Percentiles rank a stretch among this genome's conserved stretches.
phyloP scores from a whole-genome alignment of 2,113 vertebrate species.

The Pristiophorus japonicus region DNA sequence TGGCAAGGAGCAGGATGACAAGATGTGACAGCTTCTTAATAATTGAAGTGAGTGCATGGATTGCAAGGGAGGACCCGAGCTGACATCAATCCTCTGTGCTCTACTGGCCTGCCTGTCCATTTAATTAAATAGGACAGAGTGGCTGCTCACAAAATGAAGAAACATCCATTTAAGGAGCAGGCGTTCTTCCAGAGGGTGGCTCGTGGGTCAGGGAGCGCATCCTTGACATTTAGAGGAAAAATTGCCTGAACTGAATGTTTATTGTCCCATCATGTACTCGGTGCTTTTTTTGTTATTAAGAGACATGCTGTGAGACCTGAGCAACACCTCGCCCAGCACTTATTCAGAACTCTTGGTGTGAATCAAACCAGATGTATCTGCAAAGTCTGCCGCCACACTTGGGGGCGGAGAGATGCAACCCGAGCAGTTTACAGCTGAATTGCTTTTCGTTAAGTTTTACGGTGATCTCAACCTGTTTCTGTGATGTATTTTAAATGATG shows the following conservation, averaged over 20 bases:
- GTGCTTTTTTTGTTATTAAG: slow-evolving; percentile 24
- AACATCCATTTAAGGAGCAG: slow-evolving; percentile 13
- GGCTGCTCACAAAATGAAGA: slow-evolving; percentile 20
- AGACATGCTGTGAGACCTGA: neutral
- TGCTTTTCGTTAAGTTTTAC: neutral
- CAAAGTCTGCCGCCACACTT: neutral
- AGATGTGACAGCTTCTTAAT: slow-evolving; percentile 10
- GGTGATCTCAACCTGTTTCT: neutral
- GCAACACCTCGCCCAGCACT: neutral
- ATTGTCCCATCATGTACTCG: neutral
- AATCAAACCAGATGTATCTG: neutral
- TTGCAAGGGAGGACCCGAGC: slow-evolving; percentile 4
- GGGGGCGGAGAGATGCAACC: neutral
- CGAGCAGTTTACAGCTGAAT: neutral
- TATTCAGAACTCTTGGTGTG: neutral
- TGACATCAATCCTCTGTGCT: slow-evolving; percentile 33
- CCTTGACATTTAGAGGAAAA: slow-evolving; percentile 30
- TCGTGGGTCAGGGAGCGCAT: neutral
- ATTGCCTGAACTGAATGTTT: neutral
- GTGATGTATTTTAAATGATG: neutral
- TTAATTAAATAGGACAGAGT: slow-evolving; percentile 35
- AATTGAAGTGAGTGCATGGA: slow-evolving; percentile 30
- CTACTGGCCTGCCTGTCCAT: neutral
- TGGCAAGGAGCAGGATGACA: neutral
- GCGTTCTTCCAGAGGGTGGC: neutral